phyloP scores from a whole-genome alignment of 2,888 invertebrate species.

The Dolichopus griseipennis region DNA sequence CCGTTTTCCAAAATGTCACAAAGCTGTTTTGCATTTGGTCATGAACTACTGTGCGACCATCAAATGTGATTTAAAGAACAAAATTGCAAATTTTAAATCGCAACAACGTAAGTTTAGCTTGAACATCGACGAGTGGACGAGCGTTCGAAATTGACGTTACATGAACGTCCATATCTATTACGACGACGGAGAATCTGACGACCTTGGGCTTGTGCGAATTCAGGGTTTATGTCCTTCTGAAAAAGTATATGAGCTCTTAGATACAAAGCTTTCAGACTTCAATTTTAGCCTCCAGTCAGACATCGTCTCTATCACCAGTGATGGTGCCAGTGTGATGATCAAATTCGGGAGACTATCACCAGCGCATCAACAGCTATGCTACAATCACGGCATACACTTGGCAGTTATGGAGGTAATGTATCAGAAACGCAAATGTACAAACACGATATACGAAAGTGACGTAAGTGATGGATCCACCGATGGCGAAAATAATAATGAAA shows the following conservation, averaged over 20 bases:
- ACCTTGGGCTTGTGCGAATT: constrained; percentile 10
- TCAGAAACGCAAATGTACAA: neutral
- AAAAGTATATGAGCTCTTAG: neutral
- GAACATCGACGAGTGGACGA: constrained; percentile 12
- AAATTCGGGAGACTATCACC: constrained; percentile 13
- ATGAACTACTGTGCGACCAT: neutral
- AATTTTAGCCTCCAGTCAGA: neutral
- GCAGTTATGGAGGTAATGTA: constrained; percentile 1
- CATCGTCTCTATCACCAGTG: constrained; percentile 11
- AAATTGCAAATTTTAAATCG: constrained; percentile 2
- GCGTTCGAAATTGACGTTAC: constrained; percentile 12
- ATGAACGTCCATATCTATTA: constrained; percentile 14
- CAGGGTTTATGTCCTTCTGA: constrained; percentile 11
- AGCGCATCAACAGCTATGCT: constrained; percentile 12
- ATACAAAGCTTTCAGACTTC: no score
- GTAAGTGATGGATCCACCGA: neutral
- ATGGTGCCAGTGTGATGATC: constrained; percentile 11
- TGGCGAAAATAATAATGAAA: neutral
- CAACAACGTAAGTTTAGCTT: neutral
- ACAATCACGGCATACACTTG: constrained; percentile 13
- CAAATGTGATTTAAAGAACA: neutral
- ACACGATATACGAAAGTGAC: constrained; percentile 1
- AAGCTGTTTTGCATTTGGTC: neutral
- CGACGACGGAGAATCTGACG: neutral
- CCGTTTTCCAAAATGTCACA: constrained; percentile 8